Evolutionary conservation across 2,888 invertebrate genomes (phyloP).

Genomic region (Allolobophora icterica): DNA sequence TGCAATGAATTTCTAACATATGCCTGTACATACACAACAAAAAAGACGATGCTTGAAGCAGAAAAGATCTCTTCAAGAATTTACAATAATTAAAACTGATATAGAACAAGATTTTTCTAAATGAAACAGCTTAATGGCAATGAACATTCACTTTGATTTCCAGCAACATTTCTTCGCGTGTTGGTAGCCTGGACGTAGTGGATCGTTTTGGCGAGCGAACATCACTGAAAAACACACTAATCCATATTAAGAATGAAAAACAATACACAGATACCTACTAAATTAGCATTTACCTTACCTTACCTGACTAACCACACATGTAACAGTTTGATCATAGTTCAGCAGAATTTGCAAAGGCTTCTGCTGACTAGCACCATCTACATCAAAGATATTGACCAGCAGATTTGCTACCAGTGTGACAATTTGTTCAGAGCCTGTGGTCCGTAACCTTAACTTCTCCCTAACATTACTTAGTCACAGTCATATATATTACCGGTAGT

Average conservation of each 20-base stretch:
- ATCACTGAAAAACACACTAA: neutral
- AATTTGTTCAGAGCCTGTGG: too few relatives aligned
- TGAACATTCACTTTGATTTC: neutral
- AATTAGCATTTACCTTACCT: slow-evolving; percentile 6
- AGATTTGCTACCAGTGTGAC: too few relatives aligned
- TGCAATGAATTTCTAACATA: neutral
- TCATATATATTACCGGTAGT: too few relatives aligned
- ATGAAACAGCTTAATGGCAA: neutral
- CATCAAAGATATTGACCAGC: neutral
- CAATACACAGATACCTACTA: neutral
- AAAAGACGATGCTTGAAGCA: neutral
- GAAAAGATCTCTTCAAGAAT: neutral
- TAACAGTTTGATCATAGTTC: neutral
- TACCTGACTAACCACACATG: neutral
- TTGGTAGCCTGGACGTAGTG: neutral
- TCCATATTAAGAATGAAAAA: neutral
- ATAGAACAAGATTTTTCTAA: neutral
- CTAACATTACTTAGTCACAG: too few relatives aligned
- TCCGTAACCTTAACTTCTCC: too few relatives aligned
- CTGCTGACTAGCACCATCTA: neutral
- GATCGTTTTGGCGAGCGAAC: neutral
- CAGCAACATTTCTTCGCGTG: neutral
- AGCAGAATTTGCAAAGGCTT: neutral
- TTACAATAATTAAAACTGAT: neutral
- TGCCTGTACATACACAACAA: neutral